A percentile compares a stretch with the other conserved stretches of the same genome.
Conservation (phyloP, 2,113 vertebrate genomes). For the Plotosus lineatus region DNA sequence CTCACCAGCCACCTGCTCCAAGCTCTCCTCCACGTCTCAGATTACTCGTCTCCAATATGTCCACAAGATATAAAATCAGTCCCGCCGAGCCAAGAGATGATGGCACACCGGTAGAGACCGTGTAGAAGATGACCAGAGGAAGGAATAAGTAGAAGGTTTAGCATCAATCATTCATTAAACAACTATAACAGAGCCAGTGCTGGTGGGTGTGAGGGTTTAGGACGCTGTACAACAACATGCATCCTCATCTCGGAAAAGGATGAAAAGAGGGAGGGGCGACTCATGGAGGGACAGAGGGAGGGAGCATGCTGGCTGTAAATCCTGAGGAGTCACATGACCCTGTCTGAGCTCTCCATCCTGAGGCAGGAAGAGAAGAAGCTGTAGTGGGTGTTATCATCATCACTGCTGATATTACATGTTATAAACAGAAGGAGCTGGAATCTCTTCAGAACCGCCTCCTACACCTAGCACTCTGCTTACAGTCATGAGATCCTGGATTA, state of each 20-base stretch:
- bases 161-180: constrained; percentile 1
- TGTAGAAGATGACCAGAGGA: constrained; percentile 6
- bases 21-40: constrained; percentile 10
- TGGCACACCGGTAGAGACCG: background rate
- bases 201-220: constrained; percentile 30
- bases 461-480: constrained; percentile 39
- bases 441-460: constrained; percentile 36
- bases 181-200: constrained; percentile 33
- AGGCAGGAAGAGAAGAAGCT: constrained; percentile 30
- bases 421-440: constrained; percentile 44
- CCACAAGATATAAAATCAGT: constrained; percentile 26
- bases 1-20: constrained; percentile 62
- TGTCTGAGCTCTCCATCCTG: constrained; percentile 56
- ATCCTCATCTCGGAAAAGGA: constrained; percentile 53
- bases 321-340: constrained; percentile 68
- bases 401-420: constrained; percentile 46
- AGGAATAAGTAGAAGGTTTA: background rate
- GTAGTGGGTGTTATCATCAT: constrained; percentile 46
- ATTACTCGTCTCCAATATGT: constrained; percentile 34
- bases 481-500: constrained; percentile 34
- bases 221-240: constrained; percentile 64
- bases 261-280: constrained; percentile 48
- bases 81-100: background rate
- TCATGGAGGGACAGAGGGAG: constrained; percentile 1
- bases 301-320: constrained; percentile 69